Conservation (phyloP, 2,888 invertebrate genomes). For the Trissolcus japonicus region DNA sequence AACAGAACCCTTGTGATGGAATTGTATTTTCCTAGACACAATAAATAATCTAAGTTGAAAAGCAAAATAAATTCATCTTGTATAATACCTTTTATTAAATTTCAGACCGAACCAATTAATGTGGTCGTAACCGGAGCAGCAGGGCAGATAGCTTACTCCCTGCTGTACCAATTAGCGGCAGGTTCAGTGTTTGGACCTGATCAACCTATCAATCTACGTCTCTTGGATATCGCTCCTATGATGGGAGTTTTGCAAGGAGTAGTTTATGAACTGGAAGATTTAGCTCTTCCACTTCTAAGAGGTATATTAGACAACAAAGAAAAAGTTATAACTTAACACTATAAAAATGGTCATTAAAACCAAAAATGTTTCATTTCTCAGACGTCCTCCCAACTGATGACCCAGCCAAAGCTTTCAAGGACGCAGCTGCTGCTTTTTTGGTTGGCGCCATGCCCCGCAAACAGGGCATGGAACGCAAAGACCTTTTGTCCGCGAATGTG, state of each 20-base stretch:
- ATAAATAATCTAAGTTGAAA: too few species aligned
- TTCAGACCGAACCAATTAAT: constrained; percentile 88
- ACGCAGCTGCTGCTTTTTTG: constrained; percentile 96
- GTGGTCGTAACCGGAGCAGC: constrained; percentile 99
- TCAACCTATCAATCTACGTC: constrained; percentile 90
- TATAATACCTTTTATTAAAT: neutral
- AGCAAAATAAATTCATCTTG: too few species aligned
- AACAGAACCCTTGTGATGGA: too few species aligned
- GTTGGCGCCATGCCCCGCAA: constrained; percentile 99
- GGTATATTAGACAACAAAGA: constrained; percentile 74
- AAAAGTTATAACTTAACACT: neutral
- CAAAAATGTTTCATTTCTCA: constrained; percentile 65
- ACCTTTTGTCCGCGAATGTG: constrained; percentile 96
- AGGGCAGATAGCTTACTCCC: constrained; percentile 98
- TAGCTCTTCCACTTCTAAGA: constrained; percentile 91
- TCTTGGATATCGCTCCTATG: constrained; percentile 97
- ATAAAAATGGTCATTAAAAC: neutral
- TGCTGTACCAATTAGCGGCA: constrained; percentile 95
- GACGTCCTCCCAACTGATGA: constrained; percentile 91
- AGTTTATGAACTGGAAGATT: constrained; percentile 97
- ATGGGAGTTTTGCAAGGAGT: constrained; percentile 98
- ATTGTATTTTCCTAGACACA: too few species aligned
- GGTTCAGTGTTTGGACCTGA: constrained; percentile 96
- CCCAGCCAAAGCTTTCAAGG: constrained; percentile 94
- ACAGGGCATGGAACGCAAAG: constrained; percentile 99